Evolutionary conservation across 2,113 vertebrate species (phyloP), one percentile per base, ranked within the genome.

Genomic region (Pontoporia blainvillei): DNA sequence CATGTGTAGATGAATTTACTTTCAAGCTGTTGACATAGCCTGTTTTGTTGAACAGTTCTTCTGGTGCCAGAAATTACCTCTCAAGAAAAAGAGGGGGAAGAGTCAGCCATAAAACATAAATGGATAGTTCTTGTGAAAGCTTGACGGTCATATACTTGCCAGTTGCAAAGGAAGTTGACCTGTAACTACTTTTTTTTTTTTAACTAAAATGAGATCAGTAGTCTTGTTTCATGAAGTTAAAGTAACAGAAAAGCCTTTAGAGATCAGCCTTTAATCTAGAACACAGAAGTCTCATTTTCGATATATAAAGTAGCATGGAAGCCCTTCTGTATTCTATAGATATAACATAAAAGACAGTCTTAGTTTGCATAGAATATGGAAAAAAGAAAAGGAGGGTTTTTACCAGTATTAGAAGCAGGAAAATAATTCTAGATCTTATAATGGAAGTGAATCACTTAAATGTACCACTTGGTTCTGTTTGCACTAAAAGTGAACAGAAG

Each of bases 11-110:
- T 61, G 21, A 93, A 75, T 84, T 69, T 94, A 69, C 62, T 83
- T 88, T 61, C 9, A 83, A 25, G 73, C 5, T 44, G 27, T 57
- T 91, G 84, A 85, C n/a, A 67, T 66, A 52, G 23, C 62, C 29
- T 62, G 39, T 86, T 92, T 79, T 79, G n/a, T 72, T 82, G 81
- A 95, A 49, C 62, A 91, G 11, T 71, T 94, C n/a, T 71, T 84
- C 67, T 71, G 27, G 27, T 62, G 8, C 69, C 41, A 87, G 75
- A 78, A 85, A 81, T 46, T 73, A 44, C 14, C 57, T 49, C 25
- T 91, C 25, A 95, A 46, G 79, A 73, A 72, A 90, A 67, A 89
- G 52, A 78, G 34, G 27, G 23, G 20, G 8, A 88, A 82, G 21
- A 66, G 17, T 66, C 44, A 31, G 8, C 44, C 20, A 2, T 71